Conservation (phyloP, 2,888 invertebrate genomes). For the Tipula unca region DNA sequence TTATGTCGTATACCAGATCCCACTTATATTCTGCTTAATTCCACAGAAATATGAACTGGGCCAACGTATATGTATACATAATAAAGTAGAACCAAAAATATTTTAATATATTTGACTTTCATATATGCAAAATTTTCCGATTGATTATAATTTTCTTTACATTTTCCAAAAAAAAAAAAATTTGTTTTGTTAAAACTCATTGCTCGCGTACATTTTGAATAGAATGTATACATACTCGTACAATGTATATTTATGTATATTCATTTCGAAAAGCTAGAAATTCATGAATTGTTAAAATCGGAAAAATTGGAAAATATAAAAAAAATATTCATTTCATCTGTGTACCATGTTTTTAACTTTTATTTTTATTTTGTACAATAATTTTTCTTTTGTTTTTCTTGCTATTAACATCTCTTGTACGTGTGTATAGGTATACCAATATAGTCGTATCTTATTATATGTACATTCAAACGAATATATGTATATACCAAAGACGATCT, state of each 20-base stretch:
- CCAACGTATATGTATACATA: too few species aligned
- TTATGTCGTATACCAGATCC: too few species aligned
- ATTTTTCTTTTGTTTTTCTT: neutral
- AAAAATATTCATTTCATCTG: neutral
- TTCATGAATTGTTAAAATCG: neutral
- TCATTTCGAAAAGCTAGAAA: neutral
- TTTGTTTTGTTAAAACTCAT: neutral
- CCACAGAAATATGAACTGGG: too few species aligned
- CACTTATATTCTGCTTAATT: too few species aligned
- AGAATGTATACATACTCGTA: neutral
- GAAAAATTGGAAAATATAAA: neutral
- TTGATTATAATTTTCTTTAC: neutral
- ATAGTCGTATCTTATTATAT: neutral
- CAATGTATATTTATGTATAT: neutral
- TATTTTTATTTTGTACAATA: neutral
- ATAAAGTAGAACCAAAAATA: too few species aligned
- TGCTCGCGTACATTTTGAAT: neutral
- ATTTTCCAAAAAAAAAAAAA: neutral
- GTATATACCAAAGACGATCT: neutral
- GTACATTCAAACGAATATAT: neutral
- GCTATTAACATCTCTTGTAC: neutral
- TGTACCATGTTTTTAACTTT: neutral
- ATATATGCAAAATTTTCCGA: too few species aligned
- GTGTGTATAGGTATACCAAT: neutral
- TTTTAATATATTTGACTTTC: too few species aligned